These are phyloP conservation scores for Malacosoma neustria DNA, from an alignment of 2,888 invertebrate species.

Conservation along the genomic window DNA sequence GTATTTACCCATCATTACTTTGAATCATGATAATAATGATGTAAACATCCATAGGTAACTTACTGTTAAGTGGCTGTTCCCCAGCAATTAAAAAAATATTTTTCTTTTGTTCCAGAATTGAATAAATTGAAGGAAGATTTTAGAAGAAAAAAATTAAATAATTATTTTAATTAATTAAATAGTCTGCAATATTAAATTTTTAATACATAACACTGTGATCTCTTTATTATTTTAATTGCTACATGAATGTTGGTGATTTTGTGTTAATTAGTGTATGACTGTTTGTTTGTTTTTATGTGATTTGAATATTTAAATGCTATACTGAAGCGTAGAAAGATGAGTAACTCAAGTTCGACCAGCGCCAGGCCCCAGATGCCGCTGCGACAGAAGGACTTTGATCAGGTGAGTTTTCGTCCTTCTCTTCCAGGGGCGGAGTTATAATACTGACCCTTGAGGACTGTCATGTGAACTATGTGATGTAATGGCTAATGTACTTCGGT, in stretches of 20 bases:
- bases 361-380: conserved; percentile 70
- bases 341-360: conserved; percentile 33
- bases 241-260: neutral
- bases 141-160: too few relatives aligned
- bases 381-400: conserved; percentile 86
- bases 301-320: conserved; percentile 20
- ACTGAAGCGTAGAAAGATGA: conserved; percentile 30
- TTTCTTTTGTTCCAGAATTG: conserved; percentile 40
- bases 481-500: too few relatives aligned
- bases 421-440: too few relatives aligned
- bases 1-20: too few relatives aligned
- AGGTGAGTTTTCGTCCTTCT: conserved; percentile 37
- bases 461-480: too few relatives aligned
- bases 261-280: conserved; percentile 3
- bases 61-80: too few relatives aligned
- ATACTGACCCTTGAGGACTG: too few relatives aligned
- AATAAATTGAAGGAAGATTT: too few relatives aligned
- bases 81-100: too few relatives aligned
- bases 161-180: too few relatives aligned
- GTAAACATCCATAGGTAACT: too few relatives aligned
- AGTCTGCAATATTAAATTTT: conserved; percentile 4
- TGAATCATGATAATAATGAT: too few relatives aligned
- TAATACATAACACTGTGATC: conserved; percentile 39
- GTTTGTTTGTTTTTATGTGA: conserved; percentile 20
- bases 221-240: conserved; percentile 22